phyloP scores from a whole-genome alignment of 1,140 invertebrate species.

The Pararge aegeria region DNA sequence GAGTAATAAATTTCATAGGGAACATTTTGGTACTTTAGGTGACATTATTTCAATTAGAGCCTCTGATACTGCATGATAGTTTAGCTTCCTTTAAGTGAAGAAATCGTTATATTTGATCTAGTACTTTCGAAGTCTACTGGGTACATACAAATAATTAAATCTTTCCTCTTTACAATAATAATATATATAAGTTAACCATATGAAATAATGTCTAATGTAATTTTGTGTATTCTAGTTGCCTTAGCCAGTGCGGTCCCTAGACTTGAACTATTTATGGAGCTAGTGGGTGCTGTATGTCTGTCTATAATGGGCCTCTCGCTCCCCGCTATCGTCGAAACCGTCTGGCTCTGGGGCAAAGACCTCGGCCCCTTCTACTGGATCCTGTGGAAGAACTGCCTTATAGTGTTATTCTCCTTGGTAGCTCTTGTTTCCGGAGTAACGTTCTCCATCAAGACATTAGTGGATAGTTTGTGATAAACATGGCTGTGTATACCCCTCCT shows the following conservation, averaged over 20 bases:
- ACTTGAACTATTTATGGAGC: conserved; percentile 91
- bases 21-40: too few species aligned
- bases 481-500: conserved; percentile 15
- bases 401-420: conserved; percentile 82
- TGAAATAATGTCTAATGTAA: background rate
- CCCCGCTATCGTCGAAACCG: conserved; percentile 91
- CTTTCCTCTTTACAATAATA: too few species aligned
- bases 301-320: conserved; percentile 90
- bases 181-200: too few species aligned
- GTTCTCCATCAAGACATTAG: conserved; percentile 76
- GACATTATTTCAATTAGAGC: too few species aligned
- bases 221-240: conserved; percentile 80
- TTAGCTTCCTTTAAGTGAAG: too few species aligned
- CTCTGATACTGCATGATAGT: too few species aligned
- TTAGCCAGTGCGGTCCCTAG: conserved; percentile 89
- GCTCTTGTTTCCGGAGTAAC: conserved; percentile 85
- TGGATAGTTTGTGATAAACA: conserved; percentile 45
- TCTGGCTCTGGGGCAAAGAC: conserved; percentile 82
- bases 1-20: too few species aligned
- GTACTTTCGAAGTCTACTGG: too few species aligned
- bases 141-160: too few species aligned
- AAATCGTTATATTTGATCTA: too few species aligned
- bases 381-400: conserved; percentile 83
- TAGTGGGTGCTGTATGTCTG: conserved; percentile 93
- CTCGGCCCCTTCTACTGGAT: conserved; percentile 82